Evolutionary conservation across 2,113 vertebrate genomes (phyloP).

Genomic region (Balaeniceps rex): DNA sequence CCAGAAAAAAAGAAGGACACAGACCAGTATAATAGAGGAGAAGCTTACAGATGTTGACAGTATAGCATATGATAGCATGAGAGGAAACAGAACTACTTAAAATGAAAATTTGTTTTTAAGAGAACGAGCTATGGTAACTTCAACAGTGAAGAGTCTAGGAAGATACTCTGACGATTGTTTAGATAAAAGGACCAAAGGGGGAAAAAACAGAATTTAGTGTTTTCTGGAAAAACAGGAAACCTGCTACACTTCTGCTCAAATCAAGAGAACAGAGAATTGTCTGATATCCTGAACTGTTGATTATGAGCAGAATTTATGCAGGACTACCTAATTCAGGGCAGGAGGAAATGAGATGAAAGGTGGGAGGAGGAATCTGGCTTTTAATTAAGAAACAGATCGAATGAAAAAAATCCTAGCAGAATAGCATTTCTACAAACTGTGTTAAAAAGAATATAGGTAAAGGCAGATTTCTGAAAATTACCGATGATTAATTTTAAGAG

Average conservation of each 20-base stretch:
- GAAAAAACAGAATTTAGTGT: neutral
- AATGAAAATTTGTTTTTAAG: constrained; percentile 44
- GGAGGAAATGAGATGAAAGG: neutral
- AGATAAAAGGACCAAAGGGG: neutral
- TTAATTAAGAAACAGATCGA: neutral
- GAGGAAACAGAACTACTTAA: constrained; percentile 63
- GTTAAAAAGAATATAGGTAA: neutral
- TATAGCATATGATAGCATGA: constrained; percentile 58
- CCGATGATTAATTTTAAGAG: neutral
- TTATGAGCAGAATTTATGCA: neutral
- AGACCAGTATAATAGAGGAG: constrained; percentile 72
- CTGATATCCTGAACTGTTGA: neutral
- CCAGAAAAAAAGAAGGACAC: constrained; percentile 78
- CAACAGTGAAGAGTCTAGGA: neutral
- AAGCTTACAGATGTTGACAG: constrained; percentile 68
- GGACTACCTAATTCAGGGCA: neutral
- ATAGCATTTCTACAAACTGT: neutral
- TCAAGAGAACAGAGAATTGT: constrained; percentile 8
- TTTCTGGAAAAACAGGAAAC: constrained; percentile 5
- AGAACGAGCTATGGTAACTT: constrained; percentile 44
- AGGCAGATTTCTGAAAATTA: neutral
- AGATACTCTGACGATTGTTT: neutral
- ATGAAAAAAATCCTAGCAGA: neutral
- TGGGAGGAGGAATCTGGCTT: neutral
- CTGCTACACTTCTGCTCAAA: neutral